Evolutionary conservation across 1,140 invertebrate genomes (phyloP).

Genomic region (Wiebesia pumilae): DNA sequence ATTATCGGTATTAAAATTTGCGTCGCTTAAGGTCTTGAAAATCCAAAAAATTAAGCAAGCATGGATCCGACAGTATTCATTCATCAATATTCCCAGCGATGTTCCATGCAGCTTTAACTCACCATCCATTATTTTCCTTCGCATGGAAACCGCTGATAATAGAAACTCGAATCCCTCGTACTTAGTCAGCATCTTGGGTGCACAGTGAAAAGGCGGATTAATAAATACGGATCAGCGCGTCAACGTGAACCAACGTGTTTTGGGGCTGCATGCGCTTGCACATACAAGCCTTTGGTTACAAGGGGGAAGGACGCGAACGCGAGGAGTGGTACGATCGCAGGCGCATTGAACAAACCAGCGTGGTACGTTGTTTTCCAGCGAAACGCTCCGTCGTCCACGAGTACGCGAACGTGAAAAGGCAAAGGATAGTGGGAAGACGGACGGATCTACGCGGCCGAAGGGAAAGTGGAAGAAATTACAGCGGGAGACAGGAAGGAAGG

Average conservation of each 20-base stretch:
- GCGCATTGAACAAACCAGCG: background rate
- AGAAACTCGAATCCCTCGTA: background rate
- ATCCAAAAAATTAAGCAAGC: too few relatives aligned
- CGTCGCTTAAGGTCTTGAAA: too few relatives aligned
- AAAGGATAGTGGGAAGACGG: conserved; percentile 36
- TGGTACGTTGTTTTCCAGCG: conserved; percentile 28
- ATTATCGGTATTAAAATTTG: too few relatives aligned
- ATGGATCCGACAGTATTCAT: too few relatives aligned
- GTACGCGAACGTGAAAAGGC: background rate
- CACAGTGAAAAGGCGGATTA: conserved; percentile 47
- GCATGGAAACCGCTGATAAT: background rate
- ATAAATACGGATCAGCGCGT: conserved; percentile 29
- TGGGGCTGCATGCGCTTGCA: background rate
- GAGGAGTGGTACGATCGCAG: background rate
- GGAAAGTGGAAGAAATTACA: conserved; percentile 6
- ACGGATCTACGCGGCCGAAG: conserved; percentile 33
- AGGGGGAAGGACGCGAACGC: background rate
- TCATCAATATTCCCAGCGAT: background rate
- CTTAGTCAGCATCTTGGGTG: conserved; percentile 38
- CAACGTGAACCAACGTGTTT: background rate
- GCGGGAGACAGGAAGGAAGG: background rate
- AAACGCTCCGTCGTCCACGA: background rate
- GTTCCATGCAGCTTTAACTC: background rate
- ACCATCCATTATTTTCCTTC: background rate
- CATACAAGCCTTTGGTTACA: conserved; percentile 17